Base-by-base conservation (phyloP, 2,113 vertebrate genomes). In the Saimiri boliviensis region DNA sequence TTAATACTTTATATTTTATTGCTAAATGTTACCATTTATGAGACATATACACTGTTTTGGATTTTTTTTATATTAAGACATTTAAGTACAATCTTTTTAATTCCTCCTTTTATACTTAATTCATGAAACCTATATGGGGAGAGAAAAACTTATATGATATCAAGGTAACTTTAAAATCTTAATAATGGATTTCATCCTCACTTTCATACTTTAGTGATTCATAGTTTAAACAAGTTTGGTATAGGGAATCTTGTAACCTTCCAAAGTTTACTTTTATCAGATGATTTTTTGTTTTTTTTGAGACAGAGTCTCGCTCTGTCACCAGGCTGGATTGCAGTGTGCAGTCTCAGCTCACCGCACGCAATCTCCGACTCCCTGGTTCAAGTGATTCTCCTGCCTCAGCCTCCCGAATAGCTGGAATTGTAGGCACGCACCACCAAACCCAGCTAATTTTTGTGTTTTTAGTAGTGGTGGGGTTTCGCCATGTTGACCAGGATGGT, bases 131-230 rank as follows among this genome's bases (percentile, higher is more conserved):
- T 68, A 74, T 77, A 52, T 25, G 12, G 27, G 27, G 35, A 91
- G n/a, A 91, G 1, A 35, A 89, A 54, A 93, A 89, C 1, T 92
- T 95, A 47, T 21, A 35, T 58, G 9, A 81, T 87, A 86, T 25
- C 68, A 93, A 56, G 10, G 1, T 82, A 86, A 52, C 47, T 56
- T 89, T 70, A 80, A 79, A 94, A 86, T 49, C 14, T 91, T 94
- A 80, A 21, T 88, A 73, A 20, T 92, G 21, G 9, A 79, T 80
- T 92, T 96, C 30, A 63, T 37, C 12, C 16, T 81, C 74, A 81
- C 20, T 92, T 91, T 95, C 37, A 68, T 76, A 27, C 23, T 89
- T 89, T 93, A 37, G 60, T 76, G 35, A 90, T 94, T 68, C 66
- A 49, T 58, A 93, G 49, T 95, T 91, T 71, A 93, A 27, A 80